Evolutionary conservation across 2,888 invertebrate species (phyloP).

Genomic region (Bellardia bayeri): DNA sequence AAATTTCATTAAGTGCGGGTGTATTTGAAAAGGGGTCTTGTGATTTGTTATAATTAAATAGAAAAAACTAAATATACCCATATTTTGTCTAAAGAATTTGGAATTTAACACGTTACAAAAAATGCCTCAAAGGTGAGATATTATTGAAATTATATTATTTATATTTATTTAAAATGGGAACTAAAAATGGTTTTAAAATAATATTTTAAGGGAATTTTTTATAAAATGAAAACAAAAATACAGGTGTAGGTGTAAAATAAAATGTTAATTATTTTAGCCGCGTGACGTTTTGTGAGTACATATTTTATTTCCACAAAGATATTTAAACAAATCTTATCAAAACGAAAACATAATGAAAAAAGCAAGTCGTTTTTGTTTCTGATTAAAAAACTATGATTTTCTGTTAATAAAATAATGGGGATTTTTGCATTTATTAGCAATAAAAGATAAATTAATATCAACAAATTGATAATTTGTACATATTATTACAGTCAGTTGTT

Average conservation of each 20-base stretch:
- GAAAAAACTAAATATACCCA: background rate
- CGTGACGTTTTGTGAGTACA: background rate
- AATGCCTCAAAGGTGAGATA: constrained; percentile 52
- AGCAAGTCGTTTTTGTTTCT: background rate
- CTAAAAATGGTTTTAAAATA: no score
- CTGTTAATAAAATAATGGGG: background rate
- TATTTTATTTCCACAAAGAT: background rate
- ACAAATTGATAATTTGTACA: no score
- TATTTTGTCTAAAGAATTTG: constrained; percentile 10
- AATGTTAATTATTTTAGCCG: background rate
- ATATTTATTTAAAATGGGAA: no score
- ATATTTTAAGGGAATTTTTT: no score
- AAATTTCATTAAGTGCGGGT: constrained; percentile 52
- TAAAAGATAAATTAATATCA: no score
- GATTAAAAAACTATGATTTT: background rate
- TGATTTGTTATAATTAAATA: constrained; percentile 31
- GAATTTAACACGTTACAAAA: constrained; percentile 48
- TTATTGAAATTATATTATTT: background rate
- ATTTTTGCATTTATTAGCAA: background rate
- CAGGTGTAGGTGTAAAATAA: no score
- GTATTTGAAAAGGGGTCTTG: constrained; percentile 44
- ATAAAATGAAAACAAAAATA: background rate
- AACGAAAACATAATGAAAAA: background rate
- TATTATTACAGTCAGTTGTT: no score
- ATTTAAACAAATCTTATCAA: background rate